Evolutionary conservation across 2,797 vertebrate species (phyloP).

Genomic region (Pristis pectinata): DNA sequence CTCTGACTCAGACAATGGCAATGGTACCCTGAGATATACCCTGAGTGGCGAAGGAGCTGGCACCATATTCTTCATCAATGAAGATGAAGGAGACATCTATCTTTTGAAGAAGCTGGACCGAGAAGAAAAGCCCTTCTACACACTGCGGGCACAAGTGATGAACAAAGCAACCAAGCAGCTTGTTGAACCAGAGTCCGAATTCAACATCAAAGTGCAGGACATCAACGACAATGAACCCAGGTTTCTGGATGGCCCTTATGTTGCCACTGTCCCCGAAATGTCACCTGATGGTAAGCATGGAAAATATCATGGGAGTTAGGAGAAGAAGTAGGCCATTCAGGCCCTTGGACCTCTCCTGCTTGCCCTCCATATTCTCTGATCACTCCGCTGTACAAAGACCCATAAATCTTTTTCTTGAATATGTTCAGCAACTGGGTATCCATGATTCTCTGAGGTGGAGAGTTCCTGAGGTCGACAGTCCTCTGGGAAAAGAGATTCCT

Average conservation of each 20-base stretch:
- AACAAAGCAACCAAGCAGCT: conserved; percentile 63
- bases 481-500: too few species aligned
- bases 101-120: conserved; percentile 72
- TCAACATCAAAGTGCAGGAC: conserved; percentile 85
- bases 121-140: conserved; percentile 76
- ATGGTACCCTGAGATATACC: conserved; percentile 66
- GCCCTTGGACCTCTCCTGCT: too few species aligned
- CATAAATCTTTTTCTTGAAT: too few species aligned
- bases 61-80: conserved; percentile 68
- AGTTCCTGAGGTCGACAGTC: too few species aligned
- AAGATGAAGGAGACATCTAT: conserved; percentile 67
- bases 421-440: too few species aligned
- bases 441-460: too few species aligned
- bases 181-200: conserved; percentile 80
- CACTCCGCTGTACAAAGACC: too few species aligned
- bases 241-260: conserved; percentile 83
- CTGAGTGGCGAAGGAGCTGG: conserved; percentile 76
- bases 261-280: conserved; percentile 85
- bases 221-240: conserved; percentile 82
- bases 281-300: conserved; percentile 71
- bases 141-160: conserved; percentile 73
- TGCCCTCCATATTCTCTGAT: too few species aligned
- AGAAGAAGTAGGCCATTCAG: too few species aligned
- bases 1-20: conserved; percentile 71
- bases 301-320: not conserved